Conservation (phyloP, 2,797 vertebrate species). For the Pseudochirops cupreus region DNA sequence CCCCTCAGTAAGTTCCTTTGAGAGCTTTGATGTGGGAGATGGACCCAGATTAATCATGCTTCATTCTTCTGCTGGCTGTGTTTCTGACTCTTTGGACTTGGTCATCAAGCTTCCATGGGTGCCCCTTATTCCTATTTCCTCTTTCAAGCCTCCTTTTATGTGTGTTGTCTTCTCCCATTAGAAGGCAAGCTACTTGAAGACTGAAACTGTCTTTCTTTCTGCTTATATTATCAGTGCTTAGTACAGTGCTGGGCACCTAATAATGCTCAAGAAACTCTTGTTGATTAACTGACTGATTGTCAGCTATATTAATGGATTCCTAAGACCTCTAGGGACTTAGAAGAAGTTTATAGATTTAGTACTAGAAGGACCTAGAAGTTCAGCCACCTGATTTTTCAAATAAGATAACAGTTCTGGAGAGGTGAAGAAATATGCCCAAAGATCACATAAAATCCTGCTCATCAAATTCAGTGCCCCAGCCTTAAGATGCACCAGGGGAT, state of each 20-base stretch:
- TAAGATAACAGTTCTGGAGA: not conserved
- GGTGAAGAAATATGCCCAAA: not conserved
- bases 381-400: not conserved
- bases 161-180: not conserved
- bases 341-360: not conserved
- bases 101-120: not conserved
- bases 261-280: not conserved
- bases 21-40: not conserved
- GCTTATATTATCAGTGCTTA: not conserved
- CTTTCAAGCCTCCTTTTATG: not conserved
- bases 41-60: not conserved
- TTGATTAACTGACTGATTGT: not conserved
- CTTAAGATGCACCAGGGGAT: not conserved
- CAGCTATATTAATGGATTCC: not conserved
- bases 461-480: not conserved
- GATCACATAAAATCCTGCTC: not conserved
- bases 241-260: not conserved
- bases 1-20: not conserved
- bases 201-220: not conserved
- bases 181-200: not conserved
- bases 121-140: not conserved
- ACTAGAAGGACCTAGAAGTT: not conserved
- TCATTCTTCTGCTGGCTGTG: not conserved
- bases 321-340: not conserved
- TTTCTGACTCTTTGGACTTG: not conserved